Conservation (phyloP, 2,888 invertebrate genomes). For the Eudasyphora cyanicolor region DNA sequence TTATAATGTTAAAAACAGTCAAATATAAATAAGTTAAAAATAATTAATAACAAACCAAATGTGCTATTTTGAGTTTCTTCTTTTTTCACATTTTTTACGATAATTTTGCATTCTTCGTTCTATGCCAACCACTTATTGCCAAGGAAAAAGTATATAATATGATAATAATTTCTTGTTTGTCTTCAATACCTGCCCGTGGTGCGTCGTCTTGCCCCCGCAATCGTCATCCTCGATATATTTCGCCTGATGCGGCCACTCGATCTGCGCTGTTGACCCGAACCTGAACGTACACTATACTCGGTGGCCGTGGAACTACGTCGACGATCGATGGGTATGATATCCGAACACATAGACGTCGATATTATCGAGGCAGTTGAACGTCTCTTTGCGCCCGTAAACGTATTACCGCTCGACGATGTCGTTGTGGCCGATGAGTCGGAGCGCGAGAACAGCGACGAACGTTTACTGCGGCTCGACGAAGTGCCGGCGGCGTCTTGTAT, state of each 20-base stretch:
- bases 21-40: too few relatives aligned
- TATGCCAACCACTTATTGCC: too few relatives aligned
- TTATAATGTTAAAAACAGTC: too few relatives aligned
- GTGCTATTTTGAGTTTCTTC: too few relatives aligned
- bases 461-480: constrained; percentile 74
- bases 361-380: constrained; percentile 79
- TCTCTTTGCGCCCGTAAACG: constrained; percentile 78
- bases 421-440: constrained; percentile 80
- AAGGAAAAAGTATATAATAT: too few relatives aligned
- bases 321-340: constrained; percentile 76
- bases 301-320: constrained; percentile 76
- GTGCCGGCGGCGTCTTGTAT: constrained; percentile 75
- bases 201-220: constrained; percentile 78
- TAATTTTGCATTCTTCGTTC: too few relatives aligned
- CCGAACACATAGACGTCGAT: constrained; percentile 79
- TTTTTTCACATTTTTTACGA: too few relatives aligned
- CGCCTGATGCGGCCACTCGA: constrained; percentile 78
- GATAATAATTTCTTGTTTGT: not conserved
- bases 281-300: constrained; percentile 75
- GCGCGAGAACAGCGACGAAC: constrained; percentile 78
- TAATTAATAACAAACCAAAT: too few relatives aligned
- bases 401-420: constrained; percentile 77
- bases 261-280: constrained; percentile 73
- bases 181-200: constrained; percentile 79
- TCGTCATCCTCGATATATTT: constrained; percentile 78